Evolutionary conservation across 2,888 invertebrate genomes (phyloP), one percentile per base, ranked within the genome.

Genomic region (Cephus sareptanus): DNA sequence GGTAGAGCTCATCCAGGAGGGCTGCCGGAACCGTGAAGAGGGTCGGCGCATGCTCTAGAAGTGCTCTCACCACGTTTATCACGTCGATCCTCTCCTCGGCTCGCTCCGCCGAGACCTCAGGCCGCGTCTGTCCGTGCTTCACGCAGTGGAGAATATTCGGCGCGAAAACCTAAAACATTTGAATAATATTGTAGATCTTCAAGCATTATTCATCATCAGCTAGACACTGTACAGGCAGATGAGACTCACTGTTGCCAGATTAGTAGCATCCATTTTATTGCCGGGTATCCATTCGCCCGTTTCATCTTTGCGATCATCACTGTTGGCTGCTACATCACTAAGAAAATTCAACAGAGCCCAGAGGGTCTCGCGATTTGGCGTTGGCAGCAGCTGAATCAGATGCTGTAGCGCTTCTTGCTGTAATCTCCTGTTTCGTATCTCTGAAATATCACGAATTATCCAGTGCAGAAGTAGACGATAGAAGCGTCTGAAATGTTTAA

Each of bases 221-320:
- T 40, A 23, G 56, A 56, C 9, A 23, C 56, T 23, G 9, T 23
- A 56, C 56, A 23, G 56, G 23, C 56, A 56, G 23, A 56, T 2
- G 1, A 56, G 9, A 83, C 86, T 89, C 83, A 91, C 91, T 0
- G 98, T 98, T 0, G 98, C 98, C 81, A 98, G 92, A 91, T 98
- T 98, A 76, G 95, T 96, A 73, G 96, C 95, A 91, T 98, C 97
- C 98, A 98, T 98, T 93, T 97, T 97, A 92, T 98, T 98, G 1
- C 98, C 98, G 23, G 94, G 91, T 74, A 95, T 82, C 87, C 92
- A 91, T 84, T 94, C 94, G 33, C 94, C 95, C 93, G 89, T 88
- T 80, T 93, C 93, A 83, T 93, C 93, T 79, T 93, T 92, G 76
- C 92, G 92, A 90, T 97, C 97, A 74, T 94, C 94, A 74, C 96